These are phyloP conservation scores for Alethe diademata DNA, from an alignment of 2,113 vertebrate genomes.

Conservation along the genomic window DNA sequence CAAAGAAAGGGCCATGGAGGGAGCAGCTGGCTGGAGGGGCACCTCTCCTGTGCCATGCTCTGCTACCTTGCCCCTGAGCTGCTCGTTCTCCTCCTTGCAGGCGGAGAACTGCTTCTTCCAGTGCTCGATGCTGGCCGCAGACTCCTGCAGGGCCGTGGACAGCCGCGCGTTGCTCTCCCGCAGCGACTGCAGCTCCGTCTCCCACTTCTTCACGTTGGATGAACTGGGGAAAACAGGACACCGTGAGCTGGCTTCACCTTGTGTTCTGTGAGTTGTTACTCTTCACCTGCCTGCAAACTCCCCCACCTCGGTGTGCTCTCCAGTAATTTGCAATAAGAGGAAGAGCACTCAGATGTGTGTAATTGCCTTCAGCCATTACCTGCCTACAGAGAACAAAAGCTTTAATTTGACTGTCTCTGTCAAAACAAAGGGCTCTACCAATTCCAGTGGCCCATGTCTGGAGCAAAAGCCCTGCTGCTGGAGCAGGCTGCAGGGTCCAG, in stretches of 20 bases:
- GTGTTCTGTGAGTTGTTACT: rapidly evolving
- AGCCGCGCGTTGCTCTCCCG: slow-evolving; percentile 90
- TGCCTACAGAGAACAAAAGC: background rate
- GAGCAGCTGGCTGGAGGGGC: background rate
- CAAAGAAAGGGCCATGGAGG: background rate
- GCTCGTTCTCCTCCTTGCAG: slow-evolving; percentile 90
- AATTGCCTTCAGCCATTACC: background rate
- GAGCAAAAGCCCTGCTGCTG: background rate
- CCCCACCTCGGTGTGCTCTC: rapidly evolving
- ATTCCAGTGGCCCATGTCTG: background rate
- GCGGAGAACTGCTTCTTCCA: slow-evolving; percentile 89
- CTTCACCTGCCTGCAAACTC: background rate
- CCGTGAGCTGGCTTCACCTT: background rate
- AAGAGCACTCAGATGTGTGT: background rate
- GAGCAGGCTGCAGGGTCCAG: background rate
- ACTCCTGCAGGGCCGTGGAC: slow-evolving; percentile 87
- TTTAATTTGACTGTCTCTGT: background rate
- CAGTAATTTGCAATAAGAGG: background rate
- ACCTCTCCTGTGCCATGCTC: rapidly evolving
- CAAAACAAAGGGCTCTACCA: background rate
- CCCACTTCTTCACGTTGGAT: slow-evolving; percentile 91
- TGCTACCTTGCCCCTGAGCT: slow-evolving; percentile 86
- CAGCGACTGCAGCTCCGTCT: slow-evolving; percentile 90
- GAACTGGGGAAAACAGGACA: slow-evolving; percentile 71
- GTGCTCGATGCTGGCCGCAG: slow-evolving; percentile 86